A percentile compares a stretch with the other conserved stretches of the same genome.
These are phyloP conservation scores for Nycticorax nycticorax DNA, from an alignment of 2,113 vertebrate genomes.

Conservation along the genomic window DNA sequence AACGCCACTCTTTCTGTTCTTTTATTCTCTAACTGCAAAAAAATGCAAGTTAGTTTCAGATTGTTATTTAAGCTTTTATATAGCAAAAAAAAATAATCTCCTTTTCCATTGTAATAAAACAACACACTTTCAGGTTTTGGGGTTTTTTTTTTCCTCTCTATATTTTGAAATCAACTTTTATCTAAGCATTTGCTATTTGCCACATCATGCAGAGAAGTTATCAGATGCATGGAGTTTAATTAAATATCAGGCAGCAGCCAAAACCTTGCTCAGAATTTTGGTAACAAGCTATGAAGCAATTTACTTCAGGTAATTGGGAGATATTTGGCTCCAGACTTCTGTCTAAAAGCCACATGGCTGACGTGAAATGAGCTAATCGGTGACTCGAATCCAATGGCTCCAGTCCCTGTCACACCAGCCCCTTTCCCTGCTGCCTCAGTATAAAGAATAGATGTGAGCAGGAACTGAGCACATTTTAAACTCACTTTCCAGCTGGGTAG, in stretches of 20 bases:
- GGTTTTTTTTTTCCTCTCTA: neutral
- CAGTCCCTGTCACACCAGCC: neutral
- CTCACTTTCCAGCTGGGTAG: neutral
- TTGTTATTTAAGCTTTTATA: neutral
- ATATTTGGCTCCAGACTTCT: slow-evolving; percentile 28
- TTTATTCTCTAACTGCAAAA: neutral
- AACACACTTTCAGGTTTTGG: neutral
- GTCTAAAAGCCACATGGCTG: slow-evolving; percentile 32
- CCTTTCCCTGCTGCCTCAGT: neutral
- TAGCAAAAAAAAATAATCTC: neutral
- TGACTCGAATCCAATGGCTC: neutral
- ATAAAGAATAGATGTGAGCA: neutral
- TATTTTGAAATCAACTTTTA: neutral
- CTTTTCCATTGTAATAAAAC: neutral
- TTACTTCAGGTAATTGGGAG: slow-evolving; percentile 51
- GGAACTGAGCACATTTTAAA: neutral
- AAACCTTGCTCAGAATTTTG: slow-evolving; percentile 26
- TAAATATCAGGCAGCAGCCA: slow-evolving; percentile 34
- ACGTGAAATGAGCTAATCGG: slow-evolving; percentile 4
- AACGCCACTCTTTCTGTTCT: neutral
- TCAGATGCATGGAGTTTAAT: slow-evolving; percentile 41
- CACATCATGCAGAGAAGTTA: neutral
- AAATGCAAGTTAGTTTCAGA: neutral
- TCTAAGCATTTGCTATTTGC: neutral
- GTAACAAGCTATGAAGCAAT: slow-evolving; percentile 45